Evolutionary conservation across 2,888 invertebrate genomes (phyloP), one percentile per base, ranked within the genome.

Genomic region (Plagodis dolabraria): DNA sequence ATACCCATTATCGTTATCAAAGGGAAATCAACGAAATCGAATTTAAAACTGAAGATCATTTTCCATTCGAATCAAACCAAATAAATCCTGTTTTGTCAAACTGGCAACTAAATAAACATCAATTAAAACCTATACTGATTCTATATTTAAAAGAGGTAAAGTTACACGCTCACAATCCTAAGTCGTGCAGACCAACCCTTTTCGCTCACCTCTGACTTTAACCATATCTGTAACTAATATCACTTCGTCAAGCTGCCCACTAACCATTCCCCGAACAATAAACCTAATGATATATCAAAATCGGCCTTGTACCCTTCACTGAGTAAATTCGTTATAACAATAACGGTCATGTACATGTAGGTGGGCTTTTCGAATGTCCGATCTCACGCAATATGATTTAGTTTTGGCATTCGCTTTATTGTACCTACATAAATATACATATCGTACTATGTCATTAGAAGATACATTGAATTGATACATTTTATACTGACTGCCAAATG

Each of bases 251-350:
- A 78, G 80, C 83, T 85, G 83, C 76, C 81, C 83, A 79, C 77
- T 80, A 76, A 72, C 75, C 74, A 74, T 75, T 68, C 53, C 64
- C 76, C 69, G 76, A 74, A 81, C 77, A 83, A 79, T 79, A 74
- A 69, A 76, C 74, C 72, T 79, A 82, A 82, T 80, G 75, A 81
- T 80, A 81, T 76, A 74, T 79, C 73, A 69, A 77, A 72, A 69
- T 53, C 38, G 63, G 54, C 88, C 89, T 87, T 88, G 87, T 77
- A 79, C 82, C 86, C 75, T 77, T 88, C 85, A 82, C 86, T 85
- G 68, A 76, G 72, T 77, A 80, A 80, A 81, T 81, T 75, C 72
- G 77, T 82, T 79, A 79, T 76, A 84, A 82, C 76, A 80, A 76
- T 83, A 81, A 75, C 76, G 67, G 64, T 63, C 53, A 72, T 70